Evolutionary conservation across 2,888 invertebrate species (phyloP), one percentile per base, ranked within the genome.

Genomic region (Limulus polyphemus): DNA sequence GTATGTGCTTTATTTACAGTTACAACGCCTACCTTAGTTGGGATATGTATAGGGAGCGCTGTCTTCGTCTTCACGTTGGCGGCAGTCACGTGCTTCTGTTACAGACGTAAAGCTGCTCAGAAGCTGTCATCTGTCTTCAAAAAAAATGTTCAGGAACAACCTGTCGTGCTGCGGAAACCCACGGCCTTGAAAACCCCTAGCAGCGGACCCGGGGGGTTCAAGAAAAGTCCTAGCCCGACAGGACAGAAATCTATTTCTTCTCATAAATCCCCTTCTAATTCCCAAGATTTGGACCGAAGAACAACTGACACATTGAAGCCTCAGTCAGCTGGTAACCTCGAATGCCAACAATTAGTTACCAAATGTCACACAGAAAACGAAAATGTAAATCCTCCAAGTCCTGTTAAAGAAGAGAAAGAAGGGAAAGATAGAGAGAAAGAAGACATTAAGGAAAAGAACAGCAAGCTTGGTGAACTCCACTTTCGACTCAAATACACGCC

Each of bases 171-270:
- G 16, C 62, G 67, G n/a, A 68, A 65, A 54, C 86, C 88, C 9
- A 86, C 86, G 0, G 88, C 88, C 0, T 90, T 92, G 60, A 87
- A 89, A 69, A 90, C 89, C 65, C 91, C 91, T 47, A 0, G 88
- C 87, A 59, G 87, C 87, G 84, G 85, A 47, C 69, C 72, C 10
- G 73, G 72, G 3, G 54, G 54, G 77, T 78, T 92, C 75, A 90
- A 91, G 80, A 94, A 93, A 78, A 90, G 88, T n/a, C 91, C 92
- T 0, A 90, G 90, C 65, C 91, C 92, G 0, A 90, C 90, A 9
- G 71, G 71, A 14, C 52, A 56, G 14, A 32, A 32, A 7, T 32
- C 32, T 32, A 3, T 32, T 32, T 32, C 32, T 32, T 32, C 32
- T 7, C 32, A 32, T 32, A 32, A 32, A 32, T 32, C 32, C 32